These are phyloP conservation scores for Ahaetulla prasina DNA, from an alignment of 2,113 vertebrate genomes.

Conservation along the genomic window DNA sequence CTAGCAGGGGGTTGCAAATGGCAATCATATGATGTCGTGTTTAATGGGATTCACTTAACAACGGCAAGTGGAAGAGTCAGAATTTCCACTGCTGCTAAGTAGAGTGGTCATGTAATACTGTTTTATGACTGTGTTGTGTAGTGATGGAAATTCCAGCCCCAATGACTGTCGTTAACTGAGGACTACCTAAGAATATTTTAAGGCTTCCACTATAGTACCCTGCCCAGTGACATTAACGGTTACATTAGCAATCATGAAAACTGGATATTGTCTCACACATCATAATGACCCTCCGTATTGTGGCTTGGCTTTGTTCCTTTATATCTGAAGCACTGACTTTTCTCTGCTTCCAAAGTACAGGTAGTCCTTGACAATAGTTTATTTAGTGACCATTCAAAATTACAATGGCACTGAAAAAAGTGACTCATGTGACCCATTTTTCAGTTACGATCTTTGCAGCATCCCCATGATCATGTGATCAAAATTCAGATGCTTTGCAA, in stretches of 20 bases:
- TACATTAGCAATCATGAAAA: neutral
- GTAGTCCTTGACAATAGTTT: neutral
- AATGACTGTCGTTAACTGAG: neutral
- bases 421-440: neutral
- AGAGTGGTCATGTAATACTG: neutral
- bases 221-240: neutral
- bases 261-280: neutral
- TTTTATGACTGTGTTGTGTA: neutral
- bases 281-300: neutral
- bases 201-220: neutral
- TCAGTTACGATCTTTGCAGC: neutral
- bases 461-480: neutral
- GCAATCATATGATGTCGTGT: neutral
- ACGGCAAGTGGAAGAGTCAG: neutral
- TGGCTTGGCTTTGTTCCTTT: neutral
- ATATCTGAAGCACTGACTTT: neutral
- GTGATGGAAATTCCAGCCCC: neutral
- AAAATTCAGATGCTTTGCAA: neutral
- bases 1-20: neutral
- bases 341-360: neutral
- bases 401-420: neutral
- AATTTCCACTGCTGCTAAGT: neutral
- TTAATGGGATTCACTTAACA: neutral
- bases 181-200: neutral
- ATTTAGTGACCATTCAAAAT: neutral